Conservation (phyloP, 1,140 invertebrate genomes). For the Drosophila melanogaster region Release_6_plus_ISO1_MT NT_037436.4:1121501-1122000, state of each 20-base stretch:
- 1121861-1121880: conserved; percentile 67
- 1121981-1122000: conserved; percentile 32
- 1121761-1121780: conserved; percentile 15
- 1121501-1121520: too few species aligned
- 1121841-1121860: conserved; percentile 57
- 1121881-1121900: conserved; percentile 61
- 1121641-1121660: conserved; percentile 17
- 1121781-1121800: conserved; percentile 13
- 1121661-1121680: conserved; percentile 59
- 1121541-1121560: too few species aligned
- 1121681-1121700: conserved; percentile 69
- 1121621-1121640: conserved; percentile 1
- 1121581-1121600: not conserved
- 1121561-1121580: too few species aligned
- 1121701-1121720: conserved; percentile 44
- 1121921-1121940: conserved; percentile 84
- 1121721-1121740: conserved; percentile 20
- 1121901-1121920: conserved; percentile 79
- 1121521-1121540: too few species aligned
- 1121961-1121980: conserved; percentile 71
- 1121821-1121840: conserved; percentile 2
- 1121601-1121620: conserved; percentile 4
- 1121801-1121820: conserved; percentile 2
- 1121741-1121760: conserved; percentile 24
- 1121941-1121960: conserved; percentile 71